Evolutionary conservation across 2,797 vertebrate species (phyloP).

Genomic region (Diglossa cyanea): DNA sequence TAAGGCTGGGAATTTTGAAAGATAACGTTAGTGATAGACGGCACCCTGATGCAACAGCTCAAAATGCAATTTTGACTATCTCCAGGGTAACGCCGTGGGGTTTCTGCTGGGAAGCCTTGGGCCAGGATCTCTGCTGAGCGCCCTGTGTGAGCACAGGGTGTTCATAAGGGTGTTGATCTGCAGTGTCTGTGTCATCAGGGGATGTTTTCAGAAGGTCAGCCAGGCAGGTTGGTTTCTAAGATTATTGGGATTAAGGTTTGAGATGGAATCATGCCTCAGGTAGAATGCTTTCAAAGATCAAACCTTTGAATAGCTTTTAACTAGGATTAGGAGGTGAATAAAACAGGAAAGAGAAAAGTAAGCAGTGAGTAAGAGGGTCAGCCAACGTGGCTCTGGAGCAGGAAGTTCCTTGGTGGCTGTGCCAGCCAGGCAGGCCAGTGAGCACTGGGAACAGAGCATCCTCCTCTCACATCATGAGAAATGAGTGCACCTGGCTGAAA

Average conservation of each 20-base stretch:
- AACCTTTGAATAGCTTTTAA: slow-evolving; percentile 47
- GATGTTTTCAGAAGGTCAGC: neutral
- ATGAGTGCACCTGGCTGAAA: neutral
- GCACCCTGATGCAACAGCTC: slow-evolving; percentile 38
- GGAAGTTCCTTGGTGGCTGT: accelerated
- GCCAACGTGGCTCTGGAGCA: neutral
- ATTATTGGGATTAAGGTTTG: slow-evolving; percentile 49
- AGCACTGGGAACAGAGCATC: neutral
- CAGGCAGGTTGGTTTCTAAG: neutral
- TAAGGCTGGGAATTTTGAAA: slow-evolving; percentile 61
- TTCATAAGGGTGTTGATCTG: neutral
- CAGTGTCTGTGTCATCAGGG: neutral
- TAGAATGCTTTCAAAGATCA: slow-evolving; percentile 30
- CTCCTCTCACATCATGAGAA: accelerated
- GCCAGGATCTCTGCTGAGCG: neutral
- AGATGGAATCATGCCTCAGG: slow-evolving; percentile 49
- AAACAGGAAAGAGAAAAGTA: slow-evolving; percentile 37
- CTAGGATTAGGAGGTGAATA: slow-evolving; percentile 37
- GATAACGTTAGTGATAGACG: slow-evolving; percentile 33
- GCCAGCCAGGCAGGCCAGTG: neutral
- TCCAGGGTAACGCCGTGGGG: neutral
- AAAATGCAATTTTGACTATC: neutral
- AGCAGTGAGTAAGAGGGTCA: neutral
- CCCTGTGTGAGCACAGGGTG: neutral
- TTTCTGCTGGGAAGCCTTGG: neutral